Evolutionary conservation across 2,888 invertebrate genomes (phyloP).

Genomic region (Sisyra nigra): DNA sequence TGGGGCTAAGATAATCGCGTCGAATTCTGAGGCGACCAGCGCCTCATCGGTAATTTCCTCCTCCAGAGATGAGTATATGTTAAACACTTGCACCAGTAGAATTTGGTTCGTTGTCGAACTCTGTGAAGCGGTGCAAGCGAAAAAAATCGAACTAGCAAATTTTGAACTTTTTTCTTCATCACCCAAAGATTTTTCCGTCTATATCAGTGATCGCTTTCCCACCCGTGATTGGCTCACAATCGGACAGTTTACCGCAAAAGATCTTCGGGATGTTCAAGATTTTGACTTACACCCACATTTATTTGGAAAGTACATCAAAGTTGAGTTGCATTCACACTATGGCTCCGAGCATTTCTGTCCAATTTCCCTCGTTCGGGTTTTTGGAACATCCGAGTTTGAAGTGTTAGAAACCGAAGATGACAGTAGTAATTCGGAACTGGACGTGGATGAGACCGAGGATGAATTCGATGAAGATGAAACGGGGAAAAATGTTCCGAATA

Average conservation of each 20-base stretch:
- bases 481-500: constrained; percentile 40
- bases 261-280: constrained; percentile 73
- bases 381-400: constrained; percentile 86
- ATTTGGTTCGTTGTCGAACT: constrained; percentile 96
- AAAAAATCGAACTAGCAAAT: constrained; percentile 89
- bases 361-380: constrained; percentile 84
- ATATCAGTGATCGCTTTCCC: constrained; percentile 77
- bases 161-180: constrained; percentile 96
- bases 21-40: constrained; percentile 85
- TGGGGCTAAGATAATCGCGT: constrained; percentile 88
- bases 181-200: constrained; percentile 80
- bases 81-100: constrained; percentile 85
- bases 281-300: constrained; percentile 65
- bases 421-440: constrained; percentile 41
- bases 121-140: constrained; percentile 94
- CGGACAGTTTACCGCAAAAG: constrained; percentile 75
- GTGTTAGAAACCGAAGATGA: constrained; percentile 71
- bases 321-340: constrained; percentile 86
- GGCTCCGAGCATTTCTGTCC: constrained; percentile 97
- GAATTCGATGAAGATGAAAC: constrained; percentile 34
- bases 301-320: constrained; percentile 79
- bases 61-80: constrained; percentile 91
- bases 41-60: constrained; percentile 73
- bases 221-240: constrained; percentile 83
- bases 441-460: constrained; percentile 52